phyloP scores from a whole-genome alignment of 23 tunicate genomes.

The Ciona savignyi region DNA sequence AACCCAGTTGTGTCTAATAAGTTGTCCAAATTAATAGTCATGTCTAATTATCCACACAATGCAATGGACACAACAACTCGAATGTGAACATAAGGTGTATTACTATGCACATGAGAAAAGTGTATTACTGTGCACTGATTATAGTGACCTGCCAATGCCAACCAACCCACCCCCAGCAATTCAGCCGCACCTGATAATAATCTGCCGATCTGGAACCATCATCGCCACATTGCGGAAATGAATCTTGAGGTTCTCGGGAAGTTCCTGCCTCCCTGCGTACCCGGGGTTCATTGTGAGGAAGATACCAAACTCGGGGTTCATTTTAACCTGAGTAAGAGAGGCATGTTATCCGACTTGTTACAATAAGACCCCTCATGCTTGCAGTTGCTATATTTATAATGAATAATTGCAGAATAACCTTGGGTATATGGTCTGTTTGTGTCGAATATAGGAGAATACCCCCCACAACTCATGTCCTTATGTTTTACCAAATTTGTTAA shows the following conservation, averaged over 20 bases:
- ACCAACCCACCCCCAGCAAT: too few relatives aligned
- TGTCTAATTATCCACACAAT: background rate
- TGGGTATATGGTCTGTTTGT: too few relatives aligned
- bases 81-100: background rate
- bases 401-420: too few relatives aligned
- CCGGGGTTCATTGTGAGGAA: slow-evolving; percentile 97
- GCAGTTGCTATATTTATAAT: too few relatives aligned
- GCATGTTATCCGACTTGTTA: too few relatives aligned
- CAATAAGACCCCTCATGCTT: too few relatives aligned
- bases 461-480: too few relatives aligned
- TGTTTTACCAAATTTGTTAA: too few relatives aligned
- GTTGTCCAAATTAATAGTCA: background rate
- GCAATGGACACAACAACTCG: background rate
- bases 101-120: too few relatives aligned
- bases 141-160: background rate
- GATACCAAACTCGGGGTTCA: slow-evolving; percentile 92
- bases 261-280: slow-evolving; percentile 95
- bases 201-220: slow-evolving; percentile 97
- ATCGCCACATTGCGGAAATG: slow-evolving; percentile 93
- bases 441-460: too few relatives aligned
- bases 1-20: background rate
- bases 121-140: too few relatives aligned
- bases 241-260: slow-evolving; percentile 89
- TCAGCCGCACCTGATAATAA: slow-evolving; percentile 94
- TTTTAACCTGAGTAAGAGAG: slow-evolving; percentile 58